Evolutionary conservation across 1,140 invertebrate species (phyloP), one percentile per base, ranked within the genome.

Genomic region (Phymastichus coffea): DNA sequence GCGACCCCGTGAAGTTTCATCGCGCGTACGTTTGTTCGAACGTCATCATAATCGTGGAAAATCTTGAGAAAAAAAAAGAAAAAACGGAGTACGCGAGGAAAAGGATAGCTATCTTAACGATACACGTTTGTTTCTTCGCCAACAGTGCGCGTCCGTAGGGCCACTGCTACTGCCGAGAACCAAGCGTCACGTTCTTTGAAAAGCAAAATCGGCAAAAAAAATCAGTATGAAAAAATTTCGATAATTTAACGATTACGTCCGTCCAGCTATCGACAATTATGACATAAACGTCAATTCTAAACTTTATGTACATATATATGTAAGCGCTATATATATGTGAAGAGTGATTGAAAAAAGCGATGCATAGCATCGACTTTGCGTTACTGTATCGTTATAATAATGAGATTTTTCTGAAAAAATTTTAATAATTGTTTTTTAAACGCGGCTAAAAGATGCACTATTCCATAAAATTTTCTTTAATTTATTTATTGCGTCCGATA

Each of bases 261-360:
- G 17, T 59, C n/a, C 40, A 41, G 10, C 37, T 52, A 52, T 37
- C 37, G 20, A n/a, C 33, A 48, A 47, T 52, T 52, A 58, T 30
- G 28, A 37, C 41, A 44, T 56, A 57, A 15, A 52, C 40, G 40
- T 59, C 38, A 19, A 52, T 59, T 52, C 41, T 52, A 46, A 28
- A 46, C 38, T 15, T 46, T 59, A 51, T 59, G 46, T 46, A 46
- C 19, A 52, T 38, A 46, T 22, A 38, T 38, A 43, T 35, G 25
- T 20, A 20, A 44, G 20, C 17, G 25, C 25, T 44, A 44, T 20
- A 44, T 44, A 35, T 48, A 22, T 47, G 44, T 20, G 10, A 20
- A 12, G 46, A 22, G 22, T 35, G 55, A 57, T 23, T 30, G 37
- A 49, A 57, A 57, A 48, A 40, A 57, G 22, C 26, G 25, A 57